Evolutionary conservation across 1,140 invertebrate species (phyloP).

Genomic region (Micrasema longulum): DNA sequence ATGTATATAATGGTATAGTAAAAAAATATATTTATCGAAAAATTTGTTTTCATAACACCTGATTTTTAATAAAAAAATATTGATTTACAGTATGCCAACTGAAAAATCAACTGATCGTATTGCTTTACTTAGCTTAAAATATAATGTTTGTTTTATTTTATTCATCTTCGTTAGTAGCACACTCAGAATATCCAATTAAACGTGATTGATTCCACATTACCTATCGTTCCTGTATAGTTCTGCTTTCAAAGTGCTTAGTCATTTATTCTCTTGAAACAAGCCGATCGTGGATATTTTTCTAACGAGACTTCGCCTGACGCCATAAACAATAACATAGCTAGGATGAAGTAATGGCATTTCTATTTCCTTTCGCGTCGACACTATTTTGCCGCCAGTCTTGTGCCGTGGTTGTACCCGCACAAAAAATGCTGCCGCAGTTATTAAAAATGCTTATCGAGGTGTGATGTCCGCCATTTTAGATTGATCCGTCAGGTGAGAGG

Average conservation of each 20-base stretch:
- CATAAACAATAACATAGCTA: slow-evolving; percentile 19
- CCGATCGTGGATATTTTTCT: background rate
- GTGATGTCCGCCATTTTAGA: slow-evolving; percentile 1
- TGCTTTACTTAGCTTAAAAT: no score
- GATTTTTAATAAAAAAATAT: no score
- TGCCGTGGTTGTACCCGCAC: slow-evolving; percentile 3
- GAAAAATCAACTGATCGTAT: no score
- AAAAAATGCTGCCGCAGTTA: background rate
- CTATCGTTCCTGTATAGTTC: background rate
- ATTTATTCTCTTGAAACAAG: no score
- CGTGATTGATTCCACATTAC: background rate
- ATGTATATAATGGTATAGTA: no score
- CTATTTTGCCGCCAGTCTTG: slow-evolving; percentile 6
- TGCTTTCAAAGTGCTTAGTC: no score
- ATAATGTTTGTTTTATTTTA: no score
- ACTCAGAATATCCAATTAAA: background rate
- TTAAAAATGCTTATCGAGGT: slow-evolving; percentile 14
- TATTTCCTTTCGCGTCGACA: slow-evolving; percentile 20
- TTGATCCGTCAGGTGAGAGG: background rate
- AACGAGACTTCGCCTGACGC: slow-evolving; percentile 8
- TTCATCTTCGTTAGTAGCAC: no score
- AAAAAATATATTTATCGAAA: no score
- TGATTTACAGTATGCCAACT: no score
- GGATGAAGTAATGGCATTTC: slow-evolving; percentile 10
- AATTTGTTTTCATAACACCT: no score